These are phyloP conservation scores for Emydocephalus ijimae DNA, from an alignment of 2,113 vertebrate species.

Conservation along the genomic window DNA sequence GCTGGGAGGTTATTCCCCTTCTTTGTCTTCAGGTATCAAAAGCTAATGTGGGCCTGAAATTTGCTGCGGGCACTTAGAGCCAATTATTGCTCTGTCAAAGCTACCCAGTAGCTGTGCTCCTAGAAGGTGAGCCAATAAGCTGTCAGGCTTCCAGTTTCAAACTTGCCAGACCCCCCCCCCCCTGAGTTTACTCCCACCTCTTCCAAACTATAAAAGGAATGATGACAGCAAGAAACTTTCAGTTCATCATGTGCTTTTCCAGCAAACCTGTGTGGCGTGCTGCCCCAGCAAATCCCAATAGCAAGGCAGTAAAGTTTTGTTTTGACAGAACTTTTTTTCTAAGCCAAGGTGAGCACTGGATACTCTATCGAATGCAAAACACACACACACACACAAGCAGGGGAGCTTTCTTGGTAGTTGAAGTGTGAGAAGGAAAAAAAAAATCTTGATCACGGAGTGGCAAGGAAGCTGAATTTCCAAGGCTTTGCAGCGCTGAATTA, in stretches of 20 bases:
- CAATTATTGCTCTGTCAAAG: not conserved
- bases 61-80: not conserved
- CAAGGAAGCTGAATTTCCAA: not conserved
- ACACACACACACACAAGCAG: not conserved
- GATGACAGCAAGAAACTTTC: not conserved
- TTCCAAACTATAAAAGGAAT: not conserved
- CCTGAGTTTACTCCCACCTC: not conserved
- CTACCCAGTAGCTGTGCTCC: not conserved
- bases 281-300: not conserved
- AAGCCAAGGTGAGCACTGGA: not conserved
- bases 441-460: not conserved
- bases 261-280: not conserved
- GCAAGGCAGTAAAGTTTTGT: not conserved
- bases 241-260: not conserved
- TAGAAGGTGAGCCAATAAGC: not conserved
- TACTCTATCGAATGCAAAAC: not conserved
- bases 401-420: not conserved
- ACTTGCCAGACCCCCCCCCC: not conserved
- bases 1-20: not conserved
- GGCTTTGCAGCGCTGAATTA: not conserved
- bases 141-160: not conserved
- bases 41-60: not conserved
- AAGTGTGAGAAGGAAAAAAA: not conserved
- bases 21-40: not conserved
- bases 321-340: not conserved